Evolutionary conservation across 2,888 invertebrate species (phyloP).

Genomic region (Netelia fuscicornis): DNA sequence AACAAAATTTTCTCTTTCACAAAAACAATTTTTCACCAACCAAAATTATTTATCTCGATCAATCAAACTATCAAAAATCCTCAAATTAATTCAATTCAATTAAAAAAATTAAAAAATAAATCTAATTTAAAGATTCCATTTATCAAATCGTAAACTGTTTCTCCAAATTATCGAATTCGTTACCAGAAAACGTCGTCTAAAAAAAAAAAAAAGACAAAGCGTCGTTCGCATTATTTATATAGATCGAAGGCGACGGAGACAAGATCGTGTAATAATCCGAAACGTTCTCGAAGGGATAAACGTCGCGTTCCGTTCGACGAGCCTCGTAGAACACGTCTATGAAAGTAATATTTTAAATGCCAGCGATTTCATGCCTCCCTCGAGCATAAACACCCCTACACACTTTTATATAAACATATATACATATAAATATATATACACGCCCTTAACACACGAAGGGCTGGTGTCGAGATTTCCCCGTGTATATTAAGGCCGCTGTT

Average conservation of each 20-base stretch:
- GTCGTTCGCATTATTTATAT: too few relatives aligned
- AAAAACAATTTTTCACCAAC: too few relatives aligned
- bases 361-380: constrained; percentile 83
- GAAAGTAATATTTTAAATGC: constrained; percentile 82
- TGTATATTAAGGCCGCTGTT: constrained; percentile 76
- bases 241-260: constrained; percentile 17
- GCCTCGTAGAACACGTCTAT: constrained; percentile 45
- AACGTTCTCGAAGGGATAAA: constrained; percentile 40
- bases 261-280: constrained; percentile 51
- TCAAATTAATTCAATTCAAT: not conserved
- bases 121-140: not conserved
- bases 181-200: too few relatives aligned
- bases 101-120: not conserved
- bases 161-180: too few relatives aligned
- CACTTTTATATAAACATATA: not conserved
- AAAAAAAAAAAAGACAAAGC: too few relatives aligned
- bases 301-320: not conserved
- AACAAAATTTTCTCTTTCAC: too few relatives aligned
- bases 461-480: constrained; percentile 63
- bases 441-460: constrained; percentile 60
- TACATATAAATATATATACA: not conserved
- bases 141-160: not conserved
- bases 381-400: constrained; percentile 63
- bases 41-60: too few relatives aligned
- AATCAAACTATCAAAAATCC: too few relatives aligned